These are phyloP conservation scores for Sceloporus undulatus DNA, from an alignment of 2,113 vertebrate species.

Conservation along the genomic window DNA sequence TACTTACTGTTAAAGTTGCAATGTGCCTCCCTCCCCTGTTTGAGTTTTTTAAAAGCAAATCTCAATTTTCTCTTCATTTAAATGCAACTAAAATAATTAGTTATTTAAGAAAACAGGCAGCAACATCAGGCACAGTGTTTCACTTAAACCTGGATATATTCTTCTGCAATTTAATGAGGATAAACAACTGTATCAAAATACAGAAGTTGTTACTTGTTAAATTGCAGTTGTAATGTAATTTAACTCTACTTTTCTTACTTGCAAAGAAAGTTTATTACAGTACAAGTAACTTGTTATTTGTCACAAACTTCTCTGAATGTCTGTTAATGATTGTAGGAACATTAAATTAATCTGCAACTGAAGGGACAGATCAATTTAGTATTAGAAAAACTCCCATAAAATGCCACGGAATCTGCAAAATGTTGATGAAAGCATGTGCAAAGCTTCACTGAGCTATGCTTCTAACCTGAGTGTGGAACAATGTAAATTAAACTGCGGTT, in stretches of 20 bases:
- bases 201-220: background rate
- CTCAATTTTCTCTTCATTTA: no score
- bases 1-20: no score
- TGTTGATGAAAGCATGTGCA: background rate
- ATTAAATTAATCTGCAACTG: background rate
- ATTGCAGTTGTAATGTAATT: background rate
- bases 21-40: no score
- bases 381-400: background rate
- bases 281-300: background rate
- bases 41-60: no score
- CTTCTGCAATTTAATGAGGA: background rate
- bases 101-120: background rate
- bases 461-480: background rate
- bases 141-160: background rate
- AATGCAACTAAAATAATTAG: background rate
- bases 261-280: background rate
- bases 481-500: background rate
- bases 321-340: conserved; percentile 13
- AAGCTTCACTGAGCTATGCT: background rate
- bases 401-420: background rate
- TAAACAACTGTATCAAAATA: background rate
- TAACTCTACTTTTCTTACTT: background rate
- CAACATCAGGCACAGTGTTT: background rate
- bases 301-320: background rate
- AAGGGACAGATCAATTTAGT: background rate